phyloP scores from a whole-genome alignment of 2,888 invertebrate species.

The Auanema freiburgensis region DNA sequence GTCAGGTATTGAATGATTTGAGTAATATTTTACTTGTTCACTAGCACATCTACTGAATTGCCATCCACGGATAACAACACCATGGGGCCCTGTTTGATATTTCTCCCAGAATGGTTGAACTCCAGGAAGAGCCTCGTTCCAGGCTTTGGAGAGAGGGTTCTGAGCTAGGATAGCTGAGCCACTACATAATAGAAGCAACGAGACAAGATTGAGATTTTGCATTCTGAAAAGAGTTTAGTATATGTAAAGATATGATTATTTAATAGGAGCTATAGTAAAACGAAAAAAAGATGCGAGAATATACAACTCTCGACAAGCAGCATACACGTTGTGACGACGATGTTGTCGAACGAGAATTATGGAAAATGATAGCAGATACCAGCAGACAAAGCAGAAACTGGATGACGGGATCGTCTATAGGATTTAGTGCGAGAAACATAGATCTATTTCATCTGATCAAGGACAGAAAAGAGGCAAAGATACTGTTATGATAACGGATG shows the following conservation, averaged over 20 bases:
- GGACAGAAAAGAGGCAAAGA: too few species aligned
- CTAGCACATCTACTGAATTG: conserved; percentile 63
- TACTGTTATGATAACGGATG: too few species aligned
- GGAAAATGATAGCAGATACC: too few species aligned
- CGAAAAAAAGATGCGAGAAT: too few species aligned
- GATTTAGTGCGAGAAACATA: too few species aligned
- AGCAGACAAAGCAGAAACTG: too few species aligned
- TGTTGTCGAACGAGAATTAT: too few species aligned
- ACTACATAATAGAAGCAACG: conserved; percentile 10
- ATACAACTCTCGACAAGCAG: too few species aligned
- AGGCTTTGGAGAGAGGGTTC: conserved; percentile 53
- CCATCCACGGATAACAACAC: conserved; percentile 63
- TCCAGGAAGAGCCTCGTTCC: conserved; percentile 63
- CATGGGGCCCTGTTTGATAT: conserved; percentile 62
- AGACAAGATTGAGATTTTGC: conserved; percentile 9
- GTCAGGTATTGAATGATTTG: neutral
- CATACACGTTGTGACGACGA: too few species aligned
- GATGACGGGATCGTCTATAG: too few species aligned
- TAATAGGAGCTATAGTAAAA: too few species aligned
- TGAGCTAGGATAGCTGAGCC: conserved; percentile 19
- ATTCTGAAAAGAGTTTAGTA: conserved; percentile 2
- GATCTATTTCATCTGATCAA: too few species aligned
- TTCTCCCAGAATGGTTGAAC: conserved; percentile 64
- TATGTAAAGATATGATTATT: neutral
- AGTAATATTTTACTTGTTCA: conserved; percentile 50